Conservation (phyloP, 1,140 invertebrate species). For the Nasonia longicornis region DNA sequence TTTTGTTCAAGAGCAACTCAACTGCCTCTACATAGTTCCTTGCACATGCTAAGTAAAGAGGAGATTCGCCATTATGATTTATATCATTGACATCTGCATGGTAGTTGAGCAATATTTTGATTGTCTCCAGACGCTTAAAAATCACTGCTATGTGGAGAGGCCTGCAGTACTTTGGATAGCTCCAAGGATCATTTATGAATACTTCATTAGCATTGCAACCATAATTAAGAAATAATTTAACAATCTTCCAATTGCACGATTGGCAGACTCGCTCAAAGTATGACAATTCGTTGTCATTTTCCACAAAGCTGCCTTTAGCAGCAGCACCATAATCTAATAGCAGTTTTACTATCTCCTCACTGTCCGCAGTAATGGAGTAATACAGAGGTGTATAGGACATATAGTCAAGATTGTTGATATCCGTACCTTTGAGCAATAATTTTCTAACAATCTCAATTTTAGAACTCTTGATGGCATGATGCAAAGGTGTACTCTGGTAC, state of each 20-base stretch:
- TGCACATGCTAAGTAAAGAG: constrained; percentile 28
- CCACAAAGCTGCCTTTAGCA: constrained; percentile 7
- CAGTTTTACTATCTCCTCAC: constrained; percentile 16
- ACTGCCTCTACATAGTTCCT: constrained; percentile 21
- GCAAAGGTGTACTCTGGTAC: constrained; percentile 2
- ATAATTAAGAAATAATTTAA: constrained; percentile 32
- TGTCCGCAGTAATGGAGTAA: constrained; percentile 7
- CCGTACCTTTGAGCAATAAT: constrained; percentile 14
- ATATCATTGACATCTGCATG: constrained; percentile 30
- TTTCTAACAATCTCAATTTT: constrained; percentile 8
- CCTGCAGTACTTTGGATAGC: constrained; percentile 3
- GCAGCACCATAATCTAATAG: constrained; percentile 6
- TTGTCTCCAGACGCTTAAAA: neutral
- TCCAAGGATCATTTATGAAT: constrained; percentile 20
- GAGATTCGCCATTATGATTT: constrained; percentile 28
- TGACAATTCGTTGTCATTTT: neutral
- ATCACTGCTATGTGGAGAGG: constrained; percentile 20
- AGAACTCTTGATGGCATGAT: constrained; percentile 18
- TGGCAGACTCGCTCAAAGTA: constrained; percentile 22
- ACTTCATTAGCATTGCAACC: constrained; percentile 29
- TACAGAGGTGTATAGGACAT: constrained; percentile 14
- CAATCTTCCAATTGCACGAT: constrained; percentile 10
- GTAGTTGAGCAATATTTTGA: constrained; percentile 3
- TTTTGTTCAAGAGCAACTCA: constrained; percentile 22
- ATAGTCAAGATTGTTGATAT: neutral